These are phyloP conservation scores for Anthophora plumipes DNA, from an alignment of 2,888 invertebrate genomes.

Conservation along the genomic window DNA sequence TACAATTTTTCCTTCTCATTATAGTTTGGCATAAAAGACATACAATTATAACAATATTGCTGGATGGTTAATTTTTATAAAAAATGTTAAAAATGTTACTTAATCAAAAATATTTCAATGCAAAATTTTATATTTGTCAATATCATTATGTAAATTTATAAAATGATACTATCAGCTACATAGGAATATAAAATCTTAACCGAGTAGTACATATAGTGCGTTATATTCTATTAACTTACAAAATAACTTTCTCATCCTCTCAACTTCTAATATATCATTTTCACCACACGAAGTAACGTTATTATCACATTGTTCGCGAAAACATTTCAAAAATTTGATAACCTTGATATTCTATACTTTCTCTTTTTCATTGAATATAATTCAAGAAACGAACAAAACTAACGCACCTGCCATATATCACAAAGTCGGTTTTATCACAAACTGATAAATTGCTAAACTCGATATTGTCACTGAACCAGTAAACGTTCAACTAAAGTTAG, in stretches of 20 bases:
- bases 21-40: slow-evolving; percentile 47
- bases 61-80: slow-evolving; percentile 50
- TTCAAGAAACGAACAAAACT: slow-evolving; percentile 39
- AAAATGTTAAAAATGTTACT: slow-evolving; percentile 51
- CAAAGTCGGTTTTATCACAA: slow-evolving; percentile 59
- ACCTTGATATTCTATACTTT: slow-evolving; percentile 23
- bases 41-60: slow-evolving; percentile 54
- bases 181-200: slow-evolving; percentile 33
- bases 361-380: slow-evolving; percentile 24
- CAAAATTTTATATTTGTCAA: slow-evolving; percentile 31
- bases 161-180: slow-evolving; percentile 32
- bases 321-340: slow-evolving; percentile 38
- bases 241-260: slow-evolving; percentile 39
- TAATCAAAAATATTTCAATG: slow-evolving; percentile 10
- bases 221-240: slow-evolving; percentile 41
- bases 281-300: slow-evolving; percentile 44
- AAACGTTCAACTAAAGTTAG: slow-evolving; percentile 30
- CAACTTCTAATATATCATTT: slow-evolving; percentile 56
- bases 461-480: slow-evolving; percentile 8
- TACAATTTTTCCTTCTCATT: slow-evolving; percentile 23
- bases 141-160: slow-evolving; percentile 53
- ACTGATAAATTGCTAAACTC: slow-evolving; percentile 28
- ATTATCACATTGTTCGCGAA: slow-evolving; percentile 58
- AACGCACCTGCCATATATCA: slow-evolving; percentile 54
- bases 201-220: not conserved